These are phyloP conservation scores for Notarius quadriscutis DNA, from an alignment of 2,113 vertebrate species.

Conservation along the genomic window DNA sequence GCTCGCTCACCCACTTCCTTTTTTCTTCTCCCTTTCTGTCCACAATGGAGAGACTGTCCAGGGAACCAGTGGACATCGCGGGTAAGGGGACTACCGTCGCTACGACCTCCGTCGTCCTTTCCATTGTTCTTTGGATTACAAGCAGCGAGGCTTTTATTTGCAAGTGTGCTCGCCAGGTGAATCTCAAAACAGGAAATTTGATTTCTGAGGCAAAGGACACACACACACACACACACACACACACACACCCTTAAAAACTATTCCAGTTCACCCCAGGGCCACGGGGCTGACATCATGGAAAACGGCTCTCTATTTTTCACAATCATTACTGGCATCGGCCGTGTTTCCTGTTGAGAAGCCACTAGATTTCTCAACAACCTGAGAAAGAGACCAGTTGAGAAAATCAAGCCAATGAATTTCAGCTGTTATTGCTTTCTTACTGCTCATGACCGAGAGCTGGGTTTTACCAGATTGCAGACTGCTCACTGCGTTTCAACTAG, in stretches of 20 bases:
- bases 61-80: not conserved
- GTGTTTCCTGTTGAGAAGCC: slow-evolving; percentile 42
- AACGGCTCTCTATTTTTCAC: slow-evolving; percentile 56
- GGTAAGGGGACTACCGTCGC: not conserved
- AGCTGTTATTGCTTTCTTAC: slow-evolving; percentile 24
- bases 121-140: not conserved
- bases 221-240: slow-evolving; percentile 38
- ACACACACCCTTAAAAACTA: slow-evolving; percentile 19
- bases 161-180: slow-evolving; percentile 28
- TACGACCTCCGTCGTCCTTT: not conserved
- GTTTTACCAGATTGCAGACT: not conserved
- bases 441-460: not conserved
- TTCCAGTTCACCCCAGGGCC: slow-evolving; percentile 49
- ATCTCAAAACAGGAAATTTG: slow-evolving; percentile 51
- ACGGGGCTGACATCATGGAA: slow-evolving; percentile 51
- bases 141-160: slow-evolving; percentile 18
- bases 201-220: slow-evolving; percentile 27
- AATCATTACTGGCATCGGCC: slow-evolving; percentile 48
- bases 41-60: slow-evolving; percentile 7
- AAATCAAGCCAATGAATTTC: slow-evolving; percentile 45
- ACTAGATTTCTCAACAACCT: slow-evolving; percentile 50
- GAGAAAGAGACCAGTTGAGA: slow-evolving; percentile 14
- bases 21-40: not conserved
- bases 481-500: not conserved
- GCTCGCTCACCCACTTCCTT: slow-evolving; percentile 28